These are phyloP conservation scores for Diabrotica virgifera DNA, from an alignment of 1,140 invertebrate species.

Conservation along the genomic window DNA sequence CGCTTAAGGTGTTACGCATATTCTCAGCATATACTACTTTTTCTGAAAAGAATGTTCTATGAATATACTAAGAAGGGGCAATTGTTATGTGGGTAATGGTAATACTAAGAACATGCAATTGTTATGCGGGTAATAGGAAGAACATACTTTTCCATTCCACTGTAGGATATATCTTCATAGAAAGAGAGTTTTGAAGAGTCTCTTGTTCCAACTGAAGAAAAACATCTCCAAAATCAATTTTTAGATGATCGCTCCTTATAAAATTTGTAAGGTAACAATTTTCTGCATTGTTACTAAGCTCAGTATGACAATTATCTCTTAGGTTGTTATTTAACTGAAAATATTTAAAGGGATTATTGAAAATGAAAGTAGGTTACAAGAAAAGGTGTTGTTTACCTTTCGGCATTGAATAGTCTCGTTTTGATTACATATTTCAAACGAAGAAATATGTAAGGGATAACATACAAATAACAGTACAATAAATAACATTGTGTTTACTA, in stretches of 20 bases:
- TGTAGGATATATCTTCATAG: slow-evolving; percentile 1
- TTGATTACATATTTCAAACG: not conserved
- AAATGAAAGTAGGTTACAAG: not conserved
- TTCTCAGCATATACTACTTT: too few relatives aligned
- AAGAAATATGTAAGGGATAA: not conserved
- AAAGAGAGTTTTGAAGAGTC: not conserved
- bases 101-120: too few relatives aligned
- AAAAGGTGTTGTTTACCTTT: not conserved
- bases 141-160: slow-evolving; percentile 20
- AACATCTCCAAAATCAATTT: slow-evolving; percentile 9
- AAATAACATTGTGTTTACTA: not conserved
- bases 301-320: slow-evolving; percentile 5
- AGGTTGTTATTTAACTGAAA: slow-evolving; percentile 4
- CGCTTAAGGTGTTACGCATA: too few relatives aligned
- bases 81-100: too few relatives aligned
- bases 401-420: not conserved
- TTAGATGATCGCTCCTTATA: slow-evolving; percentile 13
- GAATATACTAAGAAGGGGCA: too few relatives aligned
- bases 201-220: not conserved
- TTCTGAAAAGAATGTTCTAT: too few relatives aligned
- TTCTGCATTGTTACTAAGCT: not conserved
- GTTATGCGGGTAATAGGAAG: too few relatives aligned
- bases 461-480: not conserved
- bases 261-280: slow-evolving; percentile 6
- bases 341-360: not conserved